These are phyloP conservation scores for Cantharis rufa DNA, from an alignment of 2,888 invertebrate species.

Conservation along the genomic window DNA sequence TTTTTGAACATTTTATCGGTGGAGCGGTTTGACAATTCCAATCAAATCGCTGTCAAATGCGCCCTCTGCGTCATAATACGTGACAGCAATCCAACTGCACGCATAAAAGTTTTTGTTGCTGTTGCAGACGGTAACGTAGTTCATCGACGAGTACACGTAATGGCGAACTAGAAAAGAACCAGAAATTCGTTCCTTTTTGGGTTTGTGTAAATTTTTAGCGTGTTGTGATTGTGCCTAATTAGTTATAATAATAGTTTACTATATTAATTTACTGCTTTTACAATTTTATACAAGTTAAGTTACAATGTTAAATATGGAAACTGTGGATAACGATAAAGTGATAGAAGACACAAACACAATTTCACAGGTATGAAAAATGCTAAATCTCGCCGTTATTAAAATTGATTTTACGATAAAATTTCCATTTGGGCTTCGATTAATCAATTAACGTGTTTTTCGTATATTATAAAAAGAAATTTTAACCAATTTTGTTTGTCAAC, in stretches of 20 bases:
- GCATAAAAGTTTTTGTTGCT: not conserved
- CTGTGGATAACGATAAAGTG: conserved; percentile 92
- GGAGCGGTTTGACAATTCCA: not conserved
- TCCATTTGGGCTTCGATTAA: not conserved
- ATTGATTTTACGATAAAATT: not conserved
- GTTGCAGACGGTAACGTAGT: not conserved
- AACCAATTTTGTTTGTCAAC: conserved; percentile 14
- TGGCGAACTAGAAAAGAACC: not conserved
- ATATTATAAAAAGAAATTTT: not conserved
- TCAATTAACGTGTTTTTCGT: not conserved
- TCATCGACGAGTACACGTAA: not conserved
- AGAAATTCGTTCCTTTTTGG: conserved; percentile 6
- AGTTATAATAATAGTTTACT: conserved; percentile 13
- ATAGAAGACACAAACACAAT: conserved; percentile 78
- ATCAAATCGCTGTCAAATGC: conserved; percentile 6
- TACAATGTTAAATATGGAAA: conserved; percentile 87
- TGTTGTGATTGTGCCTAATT: conserved; percentile 26
- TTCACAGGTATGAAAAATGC: conserved; percentile 61
- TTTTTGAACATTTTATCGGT: not conserved
- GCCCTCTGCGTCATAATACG: conserved; percentile 6
- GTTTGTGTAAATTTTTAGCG: conserved; percentile 22
- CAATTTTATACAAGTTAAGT: conserved; percentile 39
- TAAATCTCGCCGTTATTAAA: not conserved
- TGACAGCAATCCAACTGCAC: conserved; percentile 7
- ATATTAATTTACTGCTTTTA: conserved; percentile 27